Evolutionary conservation across 2,113 vertebrate species (phyloP).

Genomic region (Podarcis cretensis): DNA sequence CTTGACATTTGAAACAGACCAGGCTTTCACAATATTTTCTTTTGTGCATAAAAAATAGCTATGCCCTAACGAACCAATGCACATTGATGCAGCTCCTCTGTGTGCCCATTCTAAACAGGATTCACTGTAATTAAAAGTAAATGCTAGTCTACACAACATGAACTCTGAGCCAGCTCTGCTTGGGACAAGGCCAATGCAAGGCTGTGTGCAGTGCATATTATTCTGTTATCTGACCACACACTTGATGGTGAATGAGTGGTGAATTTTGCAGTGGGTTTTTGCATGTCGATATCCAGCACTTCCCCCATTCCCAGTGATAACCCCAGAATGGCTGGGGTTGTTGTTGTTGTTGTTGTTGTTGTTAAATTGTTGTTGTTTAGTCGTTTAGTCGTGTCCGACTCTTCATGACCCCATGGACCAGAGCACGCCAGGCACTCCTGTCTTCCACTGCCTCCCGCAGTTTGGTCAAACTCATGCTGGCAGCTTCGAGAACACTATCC

Average conservation of each 20-base stretch:
- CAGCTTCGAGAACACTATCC: too few relatives aligned
- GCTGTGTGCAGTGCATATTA: not conserved
- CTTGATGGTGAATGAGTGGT: not conserved
- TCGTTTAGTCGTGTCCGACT: too few relatives aligned
- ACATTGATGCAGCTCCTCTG: not conserved
- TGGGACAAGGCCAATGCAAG: not conserved
- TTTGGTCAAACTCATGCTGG: too few relatives aligned
- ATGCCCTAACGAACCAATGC: not conserved
- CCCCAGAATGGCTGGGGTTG: too few relatives aligned
- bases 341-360: too few relatives aligned
- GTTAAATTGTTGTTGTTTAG: too few relatives aligned
- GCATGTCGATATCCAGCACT: not conserved
- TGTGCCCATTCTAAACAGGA: not conserved
- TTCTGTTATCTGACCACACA: not conserved
- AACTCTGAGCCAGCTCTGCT: not conserved
- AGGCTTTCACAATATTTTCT: not conserved
- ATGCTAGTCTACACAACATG: not conserved
- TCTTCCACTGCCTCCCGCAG: too few relatives aligned
- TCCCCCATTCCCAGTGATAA: not conserved
- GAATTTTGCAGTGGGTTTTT: not conserved
- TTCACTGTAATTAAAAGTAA: not conserved
- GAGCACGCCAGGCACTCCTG: too few relatives aligned
- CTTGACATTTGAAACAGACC: not conserved
- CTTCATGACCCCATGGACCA: too few relatives aligned
- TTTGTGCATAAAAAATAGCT: not conserved